Conservation (phyloP, 2,797 vertebrate genomes). For the Crenuchus spilurus region DNA sequence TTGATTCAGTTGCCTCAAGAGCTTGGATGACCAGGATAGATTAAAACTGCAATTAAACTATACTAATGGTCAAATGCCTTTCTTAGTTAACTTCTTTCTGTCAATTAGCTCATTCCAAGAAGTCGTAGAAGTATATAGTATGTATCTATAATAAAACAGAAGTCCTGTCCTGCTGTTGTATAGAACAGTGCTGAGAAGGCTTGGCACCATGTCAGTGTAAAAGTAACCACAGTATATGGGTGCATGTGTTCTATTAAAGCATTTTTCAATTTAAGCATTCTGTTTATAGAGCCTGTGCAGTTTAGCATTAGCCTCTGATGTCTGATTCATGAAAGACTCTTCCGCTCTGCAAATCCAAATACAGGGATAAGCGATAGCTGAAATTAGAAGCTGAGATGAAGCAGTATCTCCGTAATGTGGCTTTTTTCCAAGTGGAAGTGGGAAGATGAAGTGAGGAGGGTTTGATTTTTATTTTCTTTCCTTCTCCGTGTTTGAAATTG, state of each 20-base stretch:
- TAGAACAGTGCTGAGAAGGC: not conserved
- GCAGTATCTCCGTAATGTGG: not conserved
- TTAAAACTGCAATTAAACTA: no score
- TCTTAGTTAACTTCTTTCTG: no score
- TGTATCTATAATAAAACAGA: no score
- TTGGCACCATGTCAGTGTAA: not conserved
- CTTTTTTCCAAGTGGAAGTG: not conserved
- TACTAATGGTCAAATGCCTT: no score
- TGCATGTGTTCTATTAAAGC: not conserved
- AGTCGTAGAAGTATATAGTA: no score
- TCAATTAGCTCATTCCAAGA: no score
- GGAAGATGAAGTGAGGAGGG: not conserved
- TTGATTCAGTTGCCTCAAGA: no score
- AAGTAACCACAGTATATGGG: not conserved
- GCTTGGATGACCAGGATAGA: no score
- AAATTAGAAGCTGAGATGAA: slow-evolving; percentile 7
- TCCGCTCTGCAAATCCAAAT: not conserved
- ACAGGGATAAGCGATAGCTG: not conserved
- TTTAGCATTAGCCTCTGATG: not conserved
- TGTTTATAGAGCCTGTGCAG: not conserved
- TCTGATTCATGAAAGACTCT: not conserved
- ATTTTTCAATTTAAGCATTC: not conserved
- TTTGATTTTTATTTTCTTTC: not conserved
- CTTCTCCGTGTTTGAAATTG: slow-evolving; percentile 22
- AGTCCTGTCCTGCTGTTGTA: not conserved